These are phyloP conservation scores for Chrysogorgia sp. DNA, from an alignment of 92 coral and sea anemone species.

Conservation along the genomic window DNA sequence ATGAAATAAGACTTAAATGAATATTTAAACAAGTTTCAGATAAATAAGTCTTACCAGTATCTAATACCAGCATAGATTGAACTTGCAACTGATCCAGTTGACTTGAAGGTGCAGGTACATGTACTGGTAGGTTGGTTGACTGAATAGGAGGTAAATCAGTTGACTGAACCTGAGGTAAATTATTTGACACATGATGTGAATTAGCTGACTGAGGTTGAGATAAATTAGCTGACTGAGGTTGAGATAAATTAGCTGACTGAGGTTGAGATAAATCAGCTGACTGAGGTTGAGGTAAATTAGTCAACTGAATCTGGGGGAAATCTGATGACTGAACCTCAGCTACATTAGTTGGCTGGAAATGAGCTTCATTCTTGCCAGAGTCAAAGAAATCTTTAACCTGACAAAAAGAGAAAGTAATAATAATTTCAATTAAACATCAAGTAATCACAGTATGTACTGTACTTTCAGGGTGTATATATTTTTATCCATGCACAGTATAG, in stretches of 20 bases:
- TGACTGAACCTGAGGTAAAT: no score
- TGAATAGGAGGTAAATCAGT: background rate
- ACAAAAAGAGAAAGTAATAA: background rate
- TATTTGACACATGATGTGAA: background rate
- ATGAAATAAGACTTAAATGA: background rate
- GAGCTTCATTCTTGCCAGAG: background rate
- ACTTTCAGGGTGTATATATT: no score
- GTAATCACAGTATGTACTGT: no score
- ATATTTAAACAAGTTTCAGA: background rate
- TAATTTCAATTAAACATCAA: background rate
- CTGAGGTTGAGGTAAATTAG: background rate
- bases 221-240: no score
- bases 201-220: no score
- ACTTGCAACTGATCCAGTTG: background rate
- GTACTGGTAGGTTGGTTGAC: background rate
- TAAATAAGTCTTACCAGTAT: slow-evolving; percentile 1
- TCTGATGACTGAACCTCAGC: background rate
- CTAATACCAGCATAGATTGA: background rate
- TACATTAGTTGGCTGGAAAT: background rate
- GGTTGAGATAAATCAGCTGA: no score
- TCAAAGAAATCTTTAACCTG: background rate
- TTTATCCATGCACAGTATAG: no score
- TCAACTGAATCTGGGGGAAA: background rate
- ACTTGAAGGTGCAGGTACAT: background rate
- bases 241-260: no score